These are phyloP conservation scores for Sussaba pulchella DNA, from an alignment of 2,888 invertebrate species.

Conservation along the genomic window DNA sequence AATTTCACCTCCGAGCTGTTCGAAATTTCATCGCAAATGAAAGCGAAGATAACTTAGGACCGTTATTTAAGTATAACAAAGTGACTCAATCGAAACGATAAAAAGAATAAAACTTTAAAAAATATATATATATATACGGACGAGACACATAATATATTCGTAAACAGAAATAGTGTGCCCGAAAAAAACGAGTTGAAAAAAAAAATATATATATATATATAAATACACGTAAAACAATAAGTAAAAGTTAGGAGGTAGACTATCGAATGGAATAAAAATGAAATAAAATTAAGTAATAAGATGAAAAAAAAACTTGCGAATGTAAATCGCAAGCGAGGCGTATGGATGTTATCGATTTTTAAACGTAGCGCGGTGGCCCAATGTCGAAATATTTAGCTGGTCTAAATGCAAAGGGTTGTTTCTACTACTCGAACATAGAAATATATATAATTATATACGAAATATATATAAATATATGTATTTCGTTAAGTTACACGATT, in stretches of 20 bases:
- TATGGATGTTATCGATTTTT: slow-evolving; percentile 70
- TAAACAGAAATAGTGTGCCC: slow-evolving; percentile 47
- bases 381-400: slow-evolving; percentile 80
- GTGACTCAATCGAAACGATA: slow-evolving; percentile 23
- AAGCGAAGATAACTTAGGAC: slow-evolving; percentile 40
- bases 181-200: slow-evolving; percentile 40
- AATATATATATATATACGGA: slow-evolving; percentile 13
- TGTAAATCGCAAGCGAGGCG: slow-evolving; percentile 30
- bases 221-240: slow-evolving; percentile 63
- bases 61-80: slow-evolving; percentile 53
- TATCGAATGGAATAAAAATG: slow-evolving; percentile 37
- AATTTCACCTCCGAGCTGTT: slow-evolving; percentile 58
- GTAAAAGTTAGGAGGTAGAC: slow-evolving; percentile 50
- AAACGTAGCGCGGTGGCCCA: slow-evolving; percentile 70
- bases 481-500: slow-evolving; percentile 59
- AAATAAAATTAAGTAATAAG: slow-evolving; percentile 35
- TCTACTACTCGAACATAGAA: slow-evolving; percentile 71
- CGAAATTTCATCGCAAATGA: slow-evolving; percentile 38
- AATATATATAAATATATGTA: slow-evolving; percentile 35
- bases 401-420: slow-evolving; percentile 79
- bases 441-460: slow-evolving; percentile 25
- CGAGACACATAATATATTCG: slow-evolving; percentile 45
- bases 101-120: slow-evolving; percentile 8
- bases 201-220: slow-evolving; percentile 60
- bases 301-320: slow-evolving; percentile 50